phyloP scores from a whole-genome alignment of 1,140 invertebrate species.

The Campoletis sonorensis region DNA sequence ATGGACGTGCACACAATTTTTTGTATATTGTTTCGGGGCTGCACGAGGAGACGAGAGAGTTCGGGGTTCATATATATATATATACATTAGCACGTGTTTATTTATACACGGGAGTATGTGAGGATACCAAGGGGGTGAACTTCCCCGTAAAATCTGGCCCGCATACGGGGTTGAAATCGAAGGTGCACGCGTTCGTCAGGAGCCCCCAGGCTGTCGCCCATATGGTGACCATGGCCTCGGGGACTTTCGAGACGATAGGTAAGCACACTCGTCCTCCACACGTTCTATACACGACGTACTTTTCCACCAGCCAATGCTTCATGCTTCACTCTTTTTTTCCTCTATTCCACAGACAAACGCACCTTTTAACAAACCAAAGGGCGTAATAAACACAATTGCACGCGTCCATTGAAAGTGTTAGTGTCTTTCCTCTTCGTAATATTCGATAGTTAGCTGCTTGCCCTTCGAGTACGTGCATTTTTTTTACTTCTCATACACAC shows the following conservation, averaged over 20 bases:
- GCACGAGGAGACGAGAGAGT: neutral
- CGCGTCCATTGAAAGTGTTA: neutral
- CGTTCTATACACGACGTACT: constrained; percentile 42
- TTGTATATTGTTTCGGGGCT: constrained; percentile 43
- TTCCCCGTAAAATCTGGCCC: constrained; percentile 68
- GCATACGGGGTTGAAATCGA: constrained; percentile 65
- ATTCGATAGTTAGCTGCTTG: constrained; percentile 9
- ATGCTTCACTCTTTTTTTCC: constrained; percentile 29
- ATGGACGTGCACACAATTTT: neutral
- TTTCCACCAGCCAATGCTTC: constrained; percentile 42
- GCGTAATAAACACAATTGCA: neutral
- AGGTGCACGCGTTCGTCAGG: constrained; percentile 59
- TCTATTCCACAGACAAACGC: neutral
- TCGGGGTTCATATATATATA: neutral
- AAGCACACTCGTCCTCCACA: constrained; percentile 56
- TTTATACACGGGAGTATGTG: neutral
- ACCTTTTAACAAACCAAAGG: neutral
- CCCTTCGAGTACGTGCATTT: constrained; percentile 42
- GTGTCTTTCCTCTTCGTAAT: neutral
- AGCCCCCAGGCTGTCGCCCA: constrained; percentile 71
- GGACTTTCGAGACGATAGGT: constrained; percentile 65
- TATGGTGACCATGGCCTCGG: constrained; percentile 71
- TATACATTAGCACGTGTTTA: neutral
- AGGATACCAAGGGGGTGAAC: constrained; percentile 11
- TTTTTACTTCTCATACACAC: constrained; percentile 11